phyloP scores from a whole-genome alignment of 92 coral and sea anemone species.

The Isaurus tuberculatus region DNA sequence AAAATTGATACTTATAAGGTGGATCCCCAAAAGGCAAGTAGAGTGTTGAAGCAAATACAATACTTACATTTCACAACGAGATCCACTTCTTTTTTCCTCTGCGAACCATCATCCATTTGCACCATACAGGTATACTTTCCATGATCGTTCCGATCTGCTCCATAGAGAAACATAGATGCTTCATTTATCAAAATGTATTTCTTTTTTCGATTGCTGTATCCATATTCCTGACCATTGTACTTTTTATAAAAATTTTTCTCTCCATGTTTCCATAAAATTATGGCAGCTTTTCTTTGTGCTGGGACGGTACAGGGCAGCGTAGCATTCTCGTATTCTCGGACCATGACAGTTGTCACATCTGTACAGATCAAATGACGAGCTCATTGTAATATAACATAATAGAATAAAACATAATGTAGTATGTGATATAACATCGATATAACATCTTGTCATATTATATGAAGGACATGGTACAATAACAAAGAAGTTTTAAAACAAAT shows the following conservation, averaged over 20 bases:
- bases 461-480: no score
- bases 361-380: not conserved
- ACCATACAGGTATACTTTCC: slow-evolving; percentile 51
- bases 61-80: slow-evolving; percentile 65
- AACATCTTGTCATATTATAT: no score
- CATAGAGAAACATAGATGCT: slow-evolving; percentile 40
- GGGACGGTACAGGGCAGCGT: slow-evolving; percentile 65
- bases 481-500: no score
- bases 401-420: not conserved
- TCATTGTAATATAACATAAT: not conserved
- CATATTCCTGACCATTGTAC: not conserved
- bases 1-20: no score
- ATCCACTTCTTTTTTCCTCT: slow-evolving; percentile 1
- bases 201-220: slow-evolving; percentile 31
- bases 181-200: not conserved
- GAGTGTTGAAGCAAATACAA: not conserved
- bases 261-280: slow-evolving; percentile 65
- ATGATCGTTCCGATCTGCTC: slow-evolving; percentile 61
- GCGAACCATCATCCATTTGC: not conserved
- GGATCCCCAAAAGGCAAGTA: no score
- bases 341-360: slow-evolving; percentile 37
- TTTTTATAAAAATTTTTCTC: slow-evolving; percentile 31
- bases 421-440: no score
- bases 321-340: slow-evolving; percentile 69
- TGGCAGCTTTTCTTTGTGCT: slow-evolving; percentile 4